Base-by-base conservation (phyloP, 2,113 vertebrate species). In the Toxotes jaculatrix region DNA sequence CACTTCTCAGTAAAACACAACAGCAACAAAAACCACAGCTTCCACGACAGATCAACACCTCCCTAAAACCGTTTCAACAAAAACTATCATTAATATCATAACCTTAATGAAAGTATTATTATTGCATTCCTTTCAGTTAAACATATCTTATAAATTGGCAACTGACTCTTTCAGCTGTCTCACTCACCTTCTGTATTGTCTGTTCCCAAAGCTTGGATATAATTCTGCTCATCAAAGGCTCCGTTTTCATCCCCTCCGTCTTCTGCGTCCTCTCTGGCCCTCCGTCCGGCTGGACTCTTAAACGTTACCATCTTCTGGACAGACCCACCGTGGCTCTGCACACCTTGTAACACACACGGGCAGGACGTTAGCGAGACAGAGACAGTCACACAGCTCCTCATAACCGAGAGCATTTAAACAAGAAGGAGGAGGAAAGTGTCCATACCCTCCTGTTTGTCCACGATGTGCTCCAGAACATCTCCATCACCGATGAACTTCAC, bases 391-490 rank as follows among this genome's bases (percentile, higher is more conserved):
- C 2, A 45, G 11, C 9, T 32, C 31, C 34, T 43, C 1, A 38
- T 14, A 4, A 19, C 60, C n/a, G 7, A 14, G n/a, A 3, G 3
- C 3, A 51, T 67, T 3, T 8, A 0, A 14, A 4, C 4, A 14
- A 16, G 53, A 27, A 34, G 17, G 7, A 14, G 9, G 36, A 43
- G 42, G 1, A 12, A 31, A 9, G 27, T 21, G 66, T 40, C 6
- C 77, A 7, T 95, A 99, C 97, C 97, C 91, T 95, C 77, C 84
- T 94, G 93, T 90, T 95, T 96, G 79, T 99, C 97, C 60, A 95
- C 91, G 83, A 99, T 99, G 90, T 98, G 97, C 70, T 95, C 96
- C 92, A 98, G 80, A 49, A 98, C 98, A 73, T 98, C 97, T 77
- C 95, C 95, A 86, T 99, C 98, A 1, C 96, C 91, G 57, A 98